phyloP scores from a whole-genome alignment of 1,140 invertebrate genomes.

The Drosophila sulfurigaster region DNA sequence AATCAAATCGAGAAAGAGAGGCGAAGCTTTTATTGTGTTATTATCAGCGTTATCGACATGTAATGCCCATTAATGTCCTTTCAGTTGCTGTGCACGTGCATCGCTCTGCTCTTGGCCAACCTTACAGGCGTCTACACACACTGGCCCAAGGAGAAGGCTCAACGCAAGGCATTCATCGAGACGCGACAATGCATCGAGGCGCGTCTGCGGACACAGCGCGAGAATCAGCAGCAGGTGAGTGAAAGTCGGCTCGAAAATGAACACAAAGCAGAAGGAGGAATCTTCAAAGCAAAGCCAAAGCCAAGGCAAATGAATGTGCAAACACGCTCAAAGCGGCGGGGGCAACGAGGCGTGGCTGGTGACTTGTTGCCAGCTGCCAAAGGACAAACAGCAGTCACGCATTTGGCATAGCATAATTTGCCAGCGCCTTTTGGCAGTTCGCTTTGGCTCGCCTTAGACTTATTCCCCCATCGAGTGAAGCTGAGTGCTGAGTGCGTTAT shows the following conservation, averaged over 20 bases:
- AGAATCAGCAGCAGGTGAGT: conserved; percentile 98
- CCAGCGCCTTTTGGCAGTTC: conserved; percentile 32
- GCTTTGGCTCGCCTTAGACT: not conserved
- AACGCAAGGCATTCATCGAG: conserved; percentile 97
- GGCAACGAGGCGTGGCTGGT: conserved; percentile 16
- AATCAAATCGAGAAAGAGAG: conserved; percentile 64
- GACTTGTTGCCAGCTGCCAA: conserved; percentile 41
- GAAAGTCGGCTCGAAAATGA: not conserved
- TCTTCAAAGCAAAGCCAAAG: conserved; percentile 26
- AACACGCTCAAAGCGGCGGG: not conserved
- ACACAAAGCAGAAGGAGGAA: not conserved
- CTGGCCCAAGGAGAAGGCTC: conserved; percentile 95
- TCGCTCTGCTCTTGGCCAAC: conserved; percentile 92
- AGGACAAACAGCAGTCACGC: conserved; percentile 30
- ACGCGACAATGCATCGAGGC: conserved; percentile 97
- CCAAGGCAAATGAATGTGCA: conserved; percentile 29
- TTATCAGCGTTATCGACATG: conserved; percentile 11
- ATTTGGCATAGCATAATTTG: conserved; percentile 45
- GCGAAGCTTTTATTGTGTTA: conserved; percentile 51
- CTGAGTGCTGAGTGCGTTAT: conserved; percentile 15
- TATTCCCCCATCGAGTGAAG: not conserved
- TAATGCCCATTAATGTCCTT: conserved; percentile 7
- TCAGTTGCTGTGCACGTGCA: conserved; percentile 89
- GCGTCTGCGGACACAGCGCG: conserved; percentile 94
- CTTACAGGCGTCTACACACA: conserved; percentile 96